These are phyloP conservation scores for Brachyistius frenatus DNA, from an alignment of 2,113 vertebrate genomes.

Conservation along the genomic window DNA sequence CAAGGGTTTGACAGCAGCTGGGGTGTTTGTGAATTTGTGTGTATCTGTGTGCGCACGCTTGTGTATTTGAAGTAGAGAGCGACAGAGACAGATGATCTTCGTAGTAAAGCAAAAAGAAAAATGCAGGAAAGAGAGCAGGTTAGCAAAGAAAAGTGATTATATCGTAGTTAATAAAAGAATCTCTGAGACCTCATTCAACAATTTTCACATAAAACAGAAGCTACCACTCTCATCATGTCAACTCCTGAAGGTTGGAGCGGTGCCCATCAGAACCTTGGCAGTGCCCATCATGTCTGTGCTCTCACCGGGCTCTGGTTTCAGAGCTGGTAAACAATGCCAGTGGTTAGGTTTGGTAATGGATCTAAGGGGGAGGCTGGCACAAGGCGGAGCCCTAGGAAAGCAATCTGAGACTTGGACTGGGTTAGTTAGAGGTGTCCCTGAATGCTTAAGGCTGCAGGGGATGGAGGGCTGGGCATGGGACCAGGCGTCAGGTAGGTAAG, in stretches of 20 bases:
- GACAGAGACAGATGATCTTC: background rate
- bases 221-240: slow-evolving; percentile 50
- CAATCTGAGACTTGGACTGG: slow-evolving; percentile 57
- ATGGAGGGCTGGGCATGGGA: slow-evolving; percentile 54
- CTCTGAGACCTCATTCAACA: slow-evolving; percentile 41
- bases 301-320: slow-evolving; percentile 83
- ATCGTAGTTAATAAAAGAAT: slow-evolving; percentile 29
- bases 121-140: background rate
- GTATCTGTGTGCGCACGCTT: slow-evolving; percentile 25
- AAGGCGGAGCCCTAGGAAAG: slow-evolving; percentile 66
- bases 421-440: slow-evolving; percentile 41
- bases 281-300: slow-evolving; percentile 62
- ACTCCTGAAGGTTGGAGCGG: slow-evolving; percentile 39
- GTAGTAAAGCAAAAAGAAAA: slow-evolving; percentile 14
- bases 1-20: slow-evolving; percentile 59
- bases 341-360: slow-evolving; percentile 83
- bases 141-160: slow-evolving; percentile 2
- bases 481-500: slow-evolving; percentile 56
- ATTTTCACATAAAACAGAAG: slow-evolving; percentile 54
- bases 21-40: slow-evolving; percentile 40
- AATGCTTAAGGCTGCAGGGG: slow-evolving; percentile 48
- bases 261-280: slow-evolving; percentile 74
- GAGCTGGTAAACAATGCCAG: slow-evolving; percentile 82
- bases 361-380: slow-evolving; percentile 79
- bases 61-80: slow-evolving; percentile 31